Percentiles rank a stretch among this genome's conserved stretches.
phyloP scores from a whole-genome alignment of 2,113 vertebrate genomes.

The Thamnophis sirtalis region DNA sequence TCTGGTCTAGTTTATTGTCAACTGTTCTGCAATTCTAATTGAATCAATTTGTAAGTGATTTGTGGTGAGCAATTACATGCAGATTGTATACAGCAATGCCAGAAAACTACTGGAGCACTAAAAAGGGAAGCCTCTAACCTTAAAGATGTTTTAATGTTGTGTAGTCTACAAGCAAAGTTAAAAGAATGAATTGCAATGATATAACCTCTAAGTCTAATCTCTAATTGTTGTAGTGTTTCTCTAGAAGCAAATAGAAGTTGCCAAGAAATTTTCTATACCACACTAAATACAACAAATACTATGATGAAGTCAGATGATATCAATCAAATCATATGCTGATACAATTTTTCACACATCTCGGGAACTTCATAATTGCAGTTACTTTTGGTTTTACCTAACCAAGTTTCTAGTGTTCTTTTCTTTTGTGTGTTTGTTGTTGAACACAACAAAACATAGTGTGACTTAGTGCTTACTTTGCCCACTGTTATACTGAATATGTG shows the following conservation, averaged over 20 bases:
- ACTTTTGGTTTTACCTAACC: neutral
- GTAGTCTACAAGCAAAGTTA: neutral
- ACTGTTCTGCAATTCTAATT: neutral
- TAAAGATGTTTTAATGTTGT: neutral
- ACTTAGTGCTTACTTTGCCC: neutral
- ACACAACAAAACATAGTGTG: neutral
- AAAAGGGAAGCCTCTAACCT: neutral
- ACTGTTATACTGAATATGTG: neutral
- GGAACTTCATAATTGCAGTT: neutral
- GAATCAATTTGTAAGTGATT: neutral
- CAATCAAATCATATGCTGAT: neutral
- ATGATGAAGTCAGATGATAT: neutral
- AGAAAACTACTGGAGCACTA: neutral
- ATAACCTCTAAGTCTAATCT: neutral
- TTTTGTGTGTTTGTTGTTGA: neutral
- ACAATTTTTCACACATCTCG: neutral
- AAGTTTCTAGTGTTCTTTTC: neutral
- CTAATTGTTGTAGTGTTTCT: neutral
- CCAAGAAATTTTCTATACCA: neutral
- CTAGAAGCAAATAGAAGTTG: neutral
- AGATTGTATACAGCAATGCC: neutral
- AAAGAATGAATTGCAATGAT: neutral
- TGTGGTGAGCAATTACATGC: neutral
- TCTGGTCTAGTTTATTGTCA: neutral
- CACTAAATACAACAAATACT: neutral